Conservation (phyloP, 2,113 vertebrate species). For the Phasianus colchicus region DNA sequence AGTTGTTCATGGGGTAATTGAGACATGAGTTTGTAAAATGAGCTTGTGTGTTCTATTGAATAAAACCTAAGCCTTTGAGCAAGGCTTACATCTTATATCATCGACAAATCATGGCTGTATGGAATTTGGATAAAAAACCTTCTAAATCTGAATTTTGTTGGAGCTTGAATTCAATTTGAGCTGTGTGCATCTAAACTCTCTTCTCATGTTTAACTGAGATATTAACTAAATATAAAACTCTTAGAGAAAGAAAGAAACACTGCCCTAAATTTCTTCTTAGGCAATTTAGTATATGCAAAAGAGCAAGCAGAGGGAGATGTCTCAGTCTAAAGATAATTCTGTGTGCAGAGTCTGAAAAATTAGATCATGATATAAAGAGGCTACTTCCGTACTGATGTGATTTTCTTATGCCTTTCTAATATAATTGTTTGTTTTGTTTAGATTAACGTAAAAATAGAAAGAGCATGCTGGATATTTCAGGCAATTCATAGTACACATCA, state of each 20-base stretch:
- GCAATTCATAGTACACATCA: not conserved
- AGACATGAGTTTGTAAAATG: not conserved
- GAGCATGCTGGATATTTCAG: not conserved
- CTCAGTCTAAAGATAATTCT: constrained; percentile 3
- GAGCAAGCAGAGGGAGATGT: not conserved
- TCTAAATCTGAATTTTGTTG: not conserved
- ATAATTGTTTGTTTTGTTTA: constrained; percentile 35
- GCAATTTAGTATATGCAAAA: not conserved
- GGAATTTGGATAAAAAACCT: not conserved
- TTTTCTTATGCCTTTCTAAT: constrained; percentile 5
- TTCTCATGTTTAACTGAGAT: not conserved
- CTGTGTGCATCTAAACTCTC: not conserved
- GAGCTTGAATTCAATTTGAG: not conserved
- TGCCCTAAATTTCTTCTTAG: not conserved
- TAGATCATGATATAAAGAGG: constrained; percentile 24
- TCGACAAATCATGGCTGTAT: not conserved
- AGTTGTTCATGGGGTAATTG: not conserved
- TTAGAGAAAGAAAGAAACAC: not conserved
- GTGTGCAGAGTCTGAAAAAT: constrained; percentile 43
- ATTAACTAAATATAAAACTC: not conserved
- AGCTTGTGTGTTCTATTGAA: not conserved
- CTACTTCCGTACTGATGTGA: not conserved
- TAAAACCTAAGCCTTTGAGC: not conserved
- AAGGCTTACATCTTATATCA: not conserved
- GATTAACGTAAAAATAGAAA: constrained; percentile 17